Base-by-base conservation (phyloP, 2,113 vertebrate species). In the Pangasianodon hypophthalmus region DNA sequence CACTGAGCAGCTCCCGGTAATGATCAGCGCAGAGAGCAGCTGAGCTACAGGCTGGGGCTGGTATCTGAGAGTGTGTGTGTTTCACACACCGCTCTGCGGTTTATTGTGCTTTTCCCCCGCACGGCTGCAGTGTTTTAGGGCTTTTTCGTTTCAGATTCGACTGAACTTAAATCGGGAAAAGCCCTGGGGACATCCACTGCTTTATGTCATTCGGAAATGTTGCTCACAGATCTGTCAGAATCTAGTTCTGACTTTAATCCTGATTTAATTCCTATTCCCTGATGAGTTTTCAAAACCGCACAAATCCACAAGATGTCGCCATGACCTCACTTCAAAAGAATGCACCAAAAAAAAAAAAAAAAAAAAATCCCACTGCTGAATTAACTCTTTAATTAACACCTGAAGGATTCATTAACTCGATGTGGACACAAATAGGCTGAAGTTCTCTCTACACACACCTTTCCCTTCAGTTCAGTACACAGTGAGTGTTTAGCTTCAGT, bases 231-330 rank as follows among this genome's bases (percentile, higher is more conserved):
- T 71, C 29, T 2, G 16, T 50, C 85, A 56, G 52, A 87, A 77
- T 46, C 50, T 4, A 26, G 24, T 29, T 56, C 19, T 86, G 16
- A 41, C 32, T 4, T 83, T 44, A 16, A 84, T 84, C 82, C 50
- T 41, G 50, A 41, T 56, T 37, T 69, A 50, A 54, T 69, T 73
- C 48, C 16, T 56, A 10, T 79, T 79, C 18, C 73, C 58, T 37
- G 41, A 75, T 37, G 82, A 62, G 11, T 37, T 14, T 84, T 83
- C 37, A 52, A 87, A 29, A 90, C 90, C 91, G 8, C 48, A 10
- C 21, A 88, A 79, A 52, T 92, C 94, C 95, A 94, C 95, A 90
- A 94, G 95, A 94, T 93, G 95, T 94, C 95, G 92, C 94, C 91
- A 93, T 85, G 85, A 86, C 62, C 88, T 88, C 81, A 48, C 50